Conservation (phyloP, 2,797 vertebrate species). For the Anniella stebbinsi region DNA sequence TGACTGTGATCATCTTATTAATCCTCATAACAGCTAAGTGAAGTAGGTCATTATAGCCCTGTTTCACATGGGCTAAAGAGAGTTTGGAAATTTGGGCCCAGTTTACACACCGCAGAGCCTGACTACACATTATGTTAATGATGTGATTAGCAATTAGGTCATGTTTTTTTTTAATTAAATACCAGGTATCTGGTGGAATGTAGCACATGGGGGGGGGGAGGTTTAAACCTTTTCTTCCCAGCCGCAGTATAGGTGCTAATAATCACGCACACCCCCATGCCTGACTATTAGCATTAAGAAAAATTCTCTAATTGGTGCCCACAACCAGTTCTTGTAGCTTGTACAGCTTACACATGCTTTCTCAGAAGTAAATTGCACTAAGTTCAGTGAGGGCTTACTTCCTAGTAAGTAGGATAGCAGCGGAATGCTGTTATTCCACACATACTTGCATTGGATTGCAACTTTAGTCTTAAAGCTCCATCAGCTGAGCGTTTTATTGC, state of each 20-base stretch:
- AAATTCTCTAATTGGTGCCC: not conserved
- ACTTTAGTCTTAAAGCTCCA: too few relatives aligned
- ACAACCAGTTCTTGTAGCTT: not conserved
- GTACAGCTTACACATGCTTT: not conserved
- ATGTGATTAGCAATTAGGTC: not conserved
- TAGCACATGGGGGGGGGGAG: not conserved
- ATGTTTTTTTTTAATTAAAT: not conserved
- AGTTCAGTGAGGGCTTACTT: not conserved
- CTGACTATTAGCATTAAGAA: not conserved
- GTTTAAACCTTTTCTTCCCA: not conserved
- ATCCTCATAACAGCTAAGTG: not conserved
- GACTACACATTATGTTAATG: not conserved
- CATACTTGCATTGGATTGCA: not conserved
- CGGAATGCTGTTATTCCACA: not conserved
- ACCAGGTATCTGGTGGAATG: not conserved
- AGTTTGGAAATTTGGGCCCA: not conserved
- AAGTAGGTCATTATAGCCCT: not conserved
- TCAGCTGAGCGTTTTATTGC: too few relatives aligned
- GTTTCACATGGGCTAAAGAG: not conserved
- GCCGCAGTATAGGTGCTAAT: too few relatives aligned
- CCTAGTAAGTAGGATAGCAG: not conserved
- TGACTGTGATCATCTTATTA: not conserved
- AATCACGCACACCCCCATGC: fast-evolving
- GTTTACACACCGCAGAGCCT: not conserved
- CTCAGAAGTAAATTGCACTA: not conserved